Percentiles rank a stretch among this genome's conserved stretches.
Conservation (phyloP, 2,797 vertebrate genomes). For the Lepilemur ruficaudatus region DNA sequence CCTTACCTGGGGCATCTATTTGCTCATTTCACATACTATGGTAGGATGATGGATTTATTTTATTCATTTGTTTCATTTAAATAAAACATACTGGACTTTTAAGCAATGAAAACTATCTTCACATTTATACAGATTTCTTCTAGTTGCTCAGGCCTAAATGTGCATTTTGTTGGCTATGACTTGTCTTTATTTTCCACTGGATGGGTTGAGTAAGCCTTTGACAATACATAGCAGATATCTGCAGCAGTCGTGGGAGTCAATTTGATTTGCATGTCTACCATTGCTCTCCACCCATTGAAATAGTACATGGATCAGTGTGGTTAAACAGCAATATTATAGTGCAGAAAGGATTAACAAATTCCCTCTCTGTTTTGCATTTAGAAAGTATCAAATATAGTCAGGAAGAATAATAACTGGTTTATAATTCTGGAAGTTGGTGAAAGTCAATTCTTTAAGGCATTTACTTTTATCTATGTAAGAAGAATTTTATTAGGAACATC, state of each 20-base stretch:
- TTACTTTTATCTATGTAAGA: slow-evolving; percentile 51
- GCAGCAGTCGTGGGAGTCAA: neutral
- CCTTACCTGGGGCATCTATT: neutral
- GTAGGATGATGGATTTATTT: neutral
- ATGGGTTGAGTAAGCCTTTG: slow-evolving; percentile 26
- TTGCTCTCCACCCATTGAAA: neutral
- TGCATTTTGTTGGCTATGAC: slow-evolving; percentile 15
- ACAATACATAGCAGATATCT: neutral
- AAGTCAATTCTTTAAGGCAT: slow-evolving; percentile 43
- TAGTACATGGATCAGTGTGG: slow-evolving; percentile 31
- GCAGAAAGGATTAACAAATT: neutral
- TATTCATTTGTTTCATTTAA: slow-evolving; percentile 17
- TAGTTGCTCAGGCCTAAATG: slow-evolving; percentile 12
- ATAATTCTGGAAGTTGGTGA: slow-evolving; percentile 43
- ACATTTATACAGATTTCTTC: neutral
- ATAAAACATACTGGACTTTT: neutral
- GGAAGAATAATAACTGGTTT: slow-evolving; percentile 33
- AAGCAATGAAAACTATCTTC: slow-evolving; percentile 25
- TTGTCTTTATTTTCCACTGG: slow-evolving; percentile 40
- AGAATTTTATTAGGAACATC: slow-evolving; percentile 52
- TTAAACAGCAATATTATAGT: neutral
- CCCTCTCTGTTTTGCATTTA: slow-evolving; percentile 47
- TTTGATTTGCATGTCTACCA: neutral
- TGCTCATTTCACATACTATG: neutral
- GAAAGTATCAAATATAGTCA: slow-evolving; percentile 44